Evolutionary conservation across 53 echinoderm and acorn worm genomes (phyloP).

Genomic region (Henricia sp.): DNA sequence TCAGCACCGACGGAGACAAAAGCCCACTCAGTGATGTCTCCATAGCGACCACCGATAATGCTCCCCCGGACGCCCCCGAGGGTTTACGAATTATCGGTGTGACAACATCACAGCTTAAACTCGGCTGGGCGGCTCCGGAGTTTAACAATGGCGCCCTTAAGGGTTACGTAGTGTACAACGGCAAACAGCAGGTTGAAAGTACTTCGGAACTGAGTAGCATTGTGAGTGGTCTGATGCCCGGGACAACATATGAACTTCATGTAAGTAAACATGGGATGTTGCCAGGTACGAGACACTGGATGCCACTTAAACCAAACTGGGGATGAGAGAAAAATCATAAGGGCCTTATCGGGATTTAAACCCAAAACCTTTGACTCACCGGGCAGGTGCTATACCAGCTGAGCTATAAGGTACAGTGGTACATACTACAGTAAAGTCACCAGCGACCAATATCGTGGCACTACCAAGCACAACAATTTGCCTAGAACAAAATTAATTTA

Average conservation of each 20-base stretch:
- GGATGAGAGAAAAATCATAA: too few relatives aligned
- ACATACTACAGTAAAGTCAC: too few relatives aligned
- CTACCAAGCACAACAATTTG: too few relatives aligned
- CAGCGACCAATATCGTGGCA: too few relatives aligned
- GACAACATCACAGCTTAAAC: constrained; percentile 83
- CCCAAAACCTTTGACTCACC: too few relatives aligned
- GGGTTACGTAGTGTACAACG: constrained; percentile 88
- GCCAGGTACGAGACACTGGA: too few relatives aligned
- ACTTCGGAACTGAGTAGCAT: constrained; percentile 85
- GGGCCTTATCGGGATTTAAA: too few relatives aligned
- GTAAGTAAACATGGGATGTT: constrained; percentile 68
- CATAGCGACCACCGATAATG: constrained; percentile 65
- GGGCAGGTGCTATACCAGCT: too few relatives aligned
- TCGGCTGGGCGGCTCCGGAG: constrained; percentile 86
- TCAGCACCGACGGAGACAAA: constrained; percentile 88
- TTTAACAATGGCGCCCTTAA: constrained; percentile 84
- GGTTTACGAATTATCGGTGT: constrained; percentile 71
- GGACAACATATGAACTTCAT: constrained; percentile 79
- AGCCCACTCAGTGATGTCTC: constrained; percentile 82
- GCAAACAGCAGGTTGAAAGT: constrained; percentile 86
- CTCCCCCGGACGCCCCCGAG: constrained; percentile 83
- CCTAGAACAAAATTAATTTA: too few relatives aligned
- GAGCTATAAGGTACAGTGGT: too few relatives aligned
- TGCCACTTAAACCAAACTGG: too few relatives aligned
- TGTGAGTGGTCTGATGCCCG: constrained; percentile 80